Conservation (phyloP, 2,888 invertebrate genomes). For the Drosophila dives region DNA sequence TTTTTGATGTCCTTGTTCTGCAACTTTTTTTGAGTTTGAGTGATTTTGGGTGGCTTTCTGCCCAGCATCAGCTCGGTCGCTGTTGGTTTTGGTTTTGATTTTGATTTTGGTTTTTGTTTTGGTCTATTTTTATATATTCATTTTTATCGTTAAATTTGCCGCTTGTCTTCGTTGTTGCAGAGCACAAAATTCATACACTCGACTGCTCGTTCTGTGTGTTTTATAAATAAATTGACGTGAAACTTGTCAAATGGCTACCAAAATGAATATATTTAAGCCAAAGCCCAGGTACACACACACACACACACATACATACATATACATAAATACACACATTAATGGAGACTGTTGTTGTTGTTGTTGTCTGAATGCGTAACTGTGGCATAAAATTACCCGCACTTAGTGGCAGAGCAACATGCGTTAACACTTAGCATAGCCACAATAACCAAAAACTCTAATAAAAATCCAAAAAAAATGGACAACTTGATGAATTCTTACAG, state of each 20-base stretch:
- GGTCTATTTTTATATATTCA: conserved; percentile 30
- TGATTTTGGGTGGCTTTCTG: conserved; percentile 17
- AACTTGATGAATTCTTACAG: conserved; percentile 42
- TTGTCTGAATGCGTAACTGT: conserved; percentile 20
- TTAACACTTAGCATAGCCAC: conserved; percentile 57
- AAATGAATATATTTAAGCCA: conserved; percentile 65
- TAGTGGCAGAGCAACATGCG: conserved; percentile 52
- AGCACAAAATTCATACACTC: conserved; percentile 69
- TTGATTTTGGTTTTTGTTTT: conserved; percentile 24
- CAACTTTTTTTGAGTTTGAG: conserved; percentile 50
- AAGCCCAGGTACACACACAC: conserved; percentile 51
- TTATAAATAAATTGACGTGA: conserved; percentile 64
- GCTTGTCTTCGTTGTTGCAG: conserved; percentile 42
- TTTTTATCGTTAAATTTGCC: conserved; percentile 47
- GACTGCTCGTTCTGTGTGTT: conserved; percentile 66
- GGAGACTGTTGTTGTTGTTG: conserved; percentile 3
- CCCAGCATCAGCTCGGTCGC: conserved; percentile 4
- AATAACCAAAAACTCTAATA: neutral
- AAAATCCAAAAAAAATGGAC: conserved; percentile 10
- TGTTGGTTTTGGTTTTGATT: conserved; percentile 25
- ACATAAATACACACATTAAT: neutral
- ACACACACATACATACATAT: neutral
- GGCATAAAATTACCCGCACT: conserved; percentile 26
- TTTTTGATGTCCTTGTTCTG: conserved; percentile 57
- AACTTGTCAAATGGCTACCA: conserved; percentile 46